A percentile compares a stretch with the other conserved stretches of the same genome.
Conservation (phyloP, 35 echinoderm and acorn worm genomes). For the Heliocidaris erythrogramma region DNA sequence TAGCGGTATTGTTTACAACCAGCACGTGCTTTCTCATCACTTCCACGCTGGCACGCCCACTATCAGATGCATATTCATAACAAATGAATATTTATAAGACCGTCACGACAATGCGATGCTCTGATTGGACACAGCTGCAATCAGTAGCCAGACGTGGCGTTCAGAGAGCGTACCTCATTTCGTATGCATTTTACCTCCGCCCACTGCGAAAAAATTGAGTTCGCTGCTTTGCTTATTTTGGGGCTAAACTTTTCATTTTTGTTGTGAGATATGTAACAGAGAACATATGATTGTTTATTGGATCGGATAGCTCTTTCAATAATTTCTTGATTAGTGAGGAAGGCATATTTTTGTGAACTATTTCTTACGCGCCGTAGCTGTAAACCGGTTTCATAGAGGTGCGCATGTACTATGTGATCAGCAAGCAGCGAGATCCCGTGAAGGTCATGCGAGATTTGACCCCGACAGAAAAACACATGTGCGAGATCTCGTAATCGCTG, state of each 20-base stretch:
- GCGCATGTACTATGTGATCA: background rate
- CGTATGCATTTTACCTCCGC: constrained; percentile 41
- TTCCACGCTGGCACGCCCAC: constrained; percentile 18
- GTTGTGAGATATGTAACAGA: background rate
- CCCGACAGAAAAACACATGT: constrained; percentile 30
- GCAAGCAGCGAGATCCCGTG: background rate
- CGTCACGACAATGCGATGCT: background rate
- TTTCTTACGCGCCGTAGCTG: background rate
- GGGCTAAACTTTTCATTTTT: background rate
- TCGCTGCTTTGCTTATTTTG: background rate
- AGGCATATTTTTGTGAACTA: background rate
- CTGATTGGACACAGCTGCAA: constrained; percentile 43
- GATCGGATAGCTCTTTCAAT: background rate
- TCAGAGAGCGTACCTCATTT: constrained; percentile 31
- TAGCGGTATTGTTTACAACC: constrained; percentile 28
- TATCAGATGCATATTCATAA: constrained; percentile 20
- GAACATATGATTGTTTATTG: background rate
- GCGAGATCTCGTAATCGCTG: background rate
- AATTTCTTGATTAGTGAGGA: background rate
- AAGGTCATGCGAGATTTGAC: constrained; percentile 35
- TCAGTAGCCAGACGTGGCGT: constrained; percentile 21
- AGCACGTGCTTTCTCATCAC: constrained; percentile 38
- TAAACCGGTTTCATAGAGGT: background rate
- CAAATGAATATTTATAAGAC: background rate
- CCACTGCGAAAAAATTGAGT: background rate